Evolutionary conservation across 2,888 invertebrate genomes (phyloP), one percentile per base, ranked within the genome.

Genomic region (Lasioglossum villosulum): DNA sequence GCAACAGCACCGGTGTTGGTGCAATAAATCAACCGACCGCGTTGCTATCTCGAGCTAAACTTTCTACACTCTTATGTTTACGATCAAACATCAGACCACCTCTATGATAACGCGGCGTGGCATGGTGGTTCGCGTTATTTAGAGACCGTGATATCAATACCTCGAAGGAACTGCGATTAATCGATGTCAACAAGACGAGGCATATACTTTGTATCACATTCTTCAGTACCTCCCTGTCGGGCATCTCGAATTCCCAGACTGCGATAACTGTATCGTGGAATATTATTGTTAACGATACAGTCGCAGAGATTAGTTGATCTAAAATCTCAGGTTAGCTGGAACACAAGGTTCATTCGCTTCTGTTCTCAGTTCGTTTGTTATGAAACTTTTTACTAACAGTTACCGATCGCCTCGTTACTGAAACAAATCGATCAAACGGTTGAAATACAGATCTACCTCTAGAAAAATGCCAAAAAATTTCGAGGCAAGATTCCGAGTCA

Each of bases 161-260:
- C 19, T 4, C 39, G 63, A 75, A 84, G 75, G 68, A 76, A 81
- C 52, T 81, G 73, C 59, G 86, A 89, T 90, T 85, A 86, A 82
- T 59, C 63, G 72, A 42, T 80, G 86, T 84, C 82, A 90, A 83
- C 88, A 82, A 86, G 78, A 56, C 63, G 75, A 27, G 27, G 12
- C 16, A 27, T 74, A 27, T n/a, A 72, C 79, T 78, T 68, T 66
- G 45, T 16, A 27, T 45, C 37, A 59, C 48, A 30, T 27, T n/a
- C 23, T 48, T 68, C 27, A 5, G 23, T 4, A 75, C 14, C 27
- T 4, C 42, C 12, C 27, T 42, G 30, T 75, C 4, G 34, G 27
- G 0, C 34, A 16, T 19, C 42, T 27, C 71, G 30, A 72, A 72
- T 72, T 30, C 3, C 34, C 23, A 19, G 63, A 30, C 39, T n/a